These are phyloP conservation scores for Drosophila borborema DNA, from an alignment of 2,888 invertebrate species.

Conservation along the genomic window DNA sequence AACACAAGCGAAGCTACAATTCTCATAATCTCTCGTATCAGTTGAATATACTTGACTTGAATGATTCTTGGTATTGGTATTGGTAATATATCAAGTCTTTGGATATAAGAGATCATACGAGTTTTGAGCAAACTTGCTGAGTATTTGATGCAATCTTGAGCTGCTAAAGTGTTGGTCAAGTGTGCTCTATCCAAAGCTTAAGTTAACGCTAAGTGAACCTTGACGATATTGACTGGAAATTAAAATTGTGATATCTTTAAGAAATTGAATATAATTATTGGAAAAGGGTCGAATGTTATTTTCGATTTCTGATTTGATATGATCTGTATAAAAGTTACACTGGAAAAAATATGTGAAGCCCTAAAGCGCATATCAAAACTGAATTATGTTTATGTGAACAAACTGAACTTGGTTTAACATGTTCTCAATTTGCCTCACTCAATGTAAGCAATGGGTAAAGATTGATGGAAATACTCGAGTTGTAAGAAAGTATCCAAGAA, in stretches of 20 bases:
- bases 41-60: conserved; percentile 29
- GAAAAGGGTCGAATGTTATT: no score
- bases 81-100: conserved; percentile 25
- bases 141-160: conserved; percentile 17
- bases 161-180: conserved; percentile 9
- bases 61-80: conserved; percentile 33
- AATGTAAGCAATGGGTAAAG: neutral
- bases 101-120: conserved; percentile 22
- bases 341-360: conserved; percentile 8
- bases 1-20: neutral
- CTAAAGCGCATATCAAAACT: conserved; percentile 21
- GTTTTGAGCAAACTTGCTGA: conserved; percentile 25
- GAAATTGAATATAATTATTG: neutral
- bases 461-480: conserved; percentile 10
- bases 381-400: conserved; percentile 7
- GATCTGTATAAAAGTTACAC: conserved; percentile 2
- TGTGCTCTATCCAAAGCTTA: conserved; percentile 27
- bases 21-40: neutral
- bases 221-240: neutral
- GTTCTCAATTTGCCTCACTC: neutral
- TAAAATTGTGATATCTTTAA: conserved; percentile 16
- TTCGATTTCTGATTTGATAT: neutral
- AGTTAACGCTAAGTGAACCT: neutral
- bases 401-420: neutral
- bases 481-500: neutral